Evolutionary conservation across 2,797 vertebrate genomes (phyloP).

Genomic region (Myiothlypis chrysogaster): DNA sequence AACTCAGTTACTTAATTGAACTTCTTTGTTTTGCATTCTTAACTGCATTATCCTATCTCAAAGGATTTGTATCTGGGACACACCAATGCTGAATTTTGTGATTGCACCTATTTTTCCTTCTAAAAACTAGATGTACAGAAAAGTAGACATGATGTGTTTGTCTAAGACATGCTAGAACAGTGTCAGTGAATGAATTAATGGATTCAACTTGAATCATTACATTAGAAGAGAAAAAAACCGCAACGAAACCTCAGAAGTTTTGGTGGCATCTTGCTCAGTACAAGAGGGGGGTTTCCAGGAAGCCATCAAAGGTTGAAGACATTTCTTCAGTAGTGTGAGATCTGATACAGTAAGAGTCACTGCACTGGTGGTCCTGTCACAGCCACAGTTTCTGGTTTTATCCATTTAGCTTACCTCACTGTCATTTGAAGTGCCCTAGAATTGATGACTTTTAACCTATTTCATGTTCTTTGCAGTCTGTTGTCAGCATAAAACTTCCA

Average conservation of each 20-base stretch:
- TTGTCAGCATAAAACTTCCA: neutral
- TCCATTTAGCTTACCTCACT: neutral
- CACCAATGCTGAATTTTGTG: neutral
- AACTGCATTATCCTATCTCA: neutral
- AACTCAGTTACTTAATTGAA: neutral
- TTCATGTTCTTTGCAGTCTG: neutral
- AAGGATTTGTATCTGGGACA: neutral
- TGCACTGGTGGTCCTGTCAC: neutral
- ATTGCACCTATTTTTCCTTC: neutral
- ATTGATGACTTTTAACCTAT: neutral
- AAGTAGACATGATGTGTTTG: neutral
- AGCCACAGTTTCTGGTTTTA: neutral
- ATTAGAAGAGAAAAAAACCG: neutral
- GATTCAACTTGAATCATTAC: neutral
- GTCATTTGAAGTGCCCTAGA: neutral
- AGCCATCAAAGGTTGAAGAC: neutral
- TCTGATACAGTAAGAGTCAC: neutral
- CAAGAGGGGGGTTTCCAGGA: rapidly evolving
- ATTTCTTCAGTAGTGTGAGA: neutral
- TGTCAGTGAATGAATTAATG: neutral
- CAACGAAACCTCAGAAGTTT: neutral
- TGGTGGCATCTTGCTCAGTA: neutral
- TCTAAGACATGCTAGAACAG: neutral
- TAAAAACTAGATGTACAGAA: neutral
- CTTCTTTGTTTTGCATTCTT: neutral